Percentiles rank a stretch among this genome's conserved stretches.
phyloP scores from a whole-genome alignment of 37 sponge, comb jelly and placozoan genomes.

The Oopsacas minuta region DNA sequence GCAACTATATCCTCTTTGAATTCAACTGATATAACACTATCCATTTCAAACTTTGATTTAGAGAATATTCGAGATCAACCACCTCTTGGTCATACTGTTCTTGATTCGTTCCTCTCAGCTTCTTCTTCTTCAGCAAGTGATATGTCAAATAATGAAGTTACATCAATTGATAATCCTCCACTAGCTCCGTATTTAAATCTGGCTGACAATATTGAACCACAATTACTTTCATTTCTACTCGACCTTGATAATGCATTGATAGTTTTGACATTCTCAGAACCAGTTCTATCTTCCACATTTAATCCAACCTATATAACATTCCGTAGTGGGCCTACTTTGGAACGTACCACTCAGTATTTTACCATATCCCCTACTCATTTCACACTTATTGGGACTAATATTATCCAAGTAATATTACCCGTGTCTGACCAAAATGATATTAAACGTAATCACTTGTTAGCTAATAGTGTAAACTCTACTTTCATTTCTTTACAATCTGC shows the following conservation, averaged over 20 bases:
- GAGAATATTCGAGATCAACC: constrained; percentile 47
- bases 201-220: constrained; percentile 68
- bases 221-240: constrained; percentile 33
- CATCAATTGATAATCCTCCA: constrained; percentile 25
- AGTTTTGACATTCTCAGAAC: constrained; percentile 55
- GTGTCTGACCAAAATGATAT: constrained; percentile 45
- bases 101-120: constrained; percentile 36
- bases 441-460: constrained; percentile 40
- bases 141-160: constrained; percentile 50
- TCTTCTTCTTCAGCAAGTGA: constrained; percentile 36
- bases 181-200: constrained; percentile 24
- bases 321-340: constrained; percentile 22
- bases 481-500: constrained; percentile 41
- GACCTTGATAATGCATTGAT: constrained; percentile 41
- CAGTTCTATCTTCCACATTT: constrained; percentile 34
- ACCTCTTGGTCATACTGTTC: constrained; percentile 47
- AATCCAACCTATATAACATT: constrained; percentile 39
- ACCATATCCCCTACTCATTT: constrained; percentile 29
- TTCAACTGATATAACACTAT: constrained; percentile 61
- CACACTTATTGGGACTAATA: constrained; percentile 2
- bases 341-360: constrained; percentile 26
- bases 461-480: constrained; percentile 26
- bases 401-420: constrained; percentile 33
- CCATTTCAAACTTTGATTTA: constrained; percentile 38
- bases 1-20: constrained; percentile 38